phyloP scores from a whole-genome alignment of 2,113 vertebrate species.

The Hemicordylus capensis region DNA sequence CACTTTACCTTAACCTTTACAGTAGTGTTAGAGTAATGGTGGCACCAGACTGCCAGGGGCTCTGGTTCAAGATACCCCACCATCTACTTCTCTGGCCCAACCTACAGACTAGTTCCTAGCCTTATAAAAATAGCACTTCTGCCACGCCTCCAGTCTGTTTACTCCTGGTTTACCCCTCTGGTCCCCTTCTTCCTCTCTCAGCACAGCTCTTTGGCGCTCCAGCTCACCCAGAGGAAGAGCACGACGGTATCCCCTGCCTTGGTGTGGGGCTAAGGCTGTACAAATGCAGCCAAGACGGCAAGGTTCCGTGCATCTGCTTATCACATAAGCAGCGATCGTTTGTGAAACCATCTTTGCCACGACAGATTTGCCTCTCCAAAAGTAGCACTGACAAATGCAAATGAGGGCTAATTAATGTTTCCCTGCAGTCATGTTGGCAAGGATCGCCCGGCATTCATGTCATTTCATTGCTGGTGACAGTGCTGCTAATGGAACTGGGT shows the following conservation, averaged over 20 bases:
- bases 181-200: neutral
- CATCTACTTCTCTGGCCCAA: neutral
- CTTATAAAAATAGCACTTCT: neutral
- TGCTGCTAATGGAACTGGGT: conserved; percentile 69
- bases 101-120: no score
- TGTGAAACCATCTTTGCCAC: conserved; percentile 64
- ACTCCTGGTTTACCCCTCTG: neutral
- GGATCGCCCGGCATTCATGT: conserved; percentile 66
- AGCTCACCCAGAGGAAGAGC: neutral
- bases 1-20: no score
- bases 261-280: neutral
- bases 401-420: conserved; percentile 77
- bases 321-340: conserved; percentile 61
- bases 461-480: conserved; percentile 75
- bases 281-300: conserved; percentile 13
- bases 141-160: neutral
- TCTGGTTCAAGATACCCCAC: no score
- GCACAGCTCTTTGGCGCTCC: neutral
- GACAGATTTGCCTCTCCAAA: conserved; percentile 69
- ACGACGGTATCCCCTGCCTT: neutral
- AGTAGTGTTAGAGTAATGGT: no score
- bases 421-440: conserved; percentile 72
- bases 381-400: conserved; percentile 71
- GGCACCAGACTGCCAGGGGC: no score
- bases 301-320: conserved; percentile 64